A percentile compares a stretch with the other conserved stretches of the same genome.
Conservation (phyloP, 2,797 vertebrate genomes). For the Galago senegalensis region DNA sequence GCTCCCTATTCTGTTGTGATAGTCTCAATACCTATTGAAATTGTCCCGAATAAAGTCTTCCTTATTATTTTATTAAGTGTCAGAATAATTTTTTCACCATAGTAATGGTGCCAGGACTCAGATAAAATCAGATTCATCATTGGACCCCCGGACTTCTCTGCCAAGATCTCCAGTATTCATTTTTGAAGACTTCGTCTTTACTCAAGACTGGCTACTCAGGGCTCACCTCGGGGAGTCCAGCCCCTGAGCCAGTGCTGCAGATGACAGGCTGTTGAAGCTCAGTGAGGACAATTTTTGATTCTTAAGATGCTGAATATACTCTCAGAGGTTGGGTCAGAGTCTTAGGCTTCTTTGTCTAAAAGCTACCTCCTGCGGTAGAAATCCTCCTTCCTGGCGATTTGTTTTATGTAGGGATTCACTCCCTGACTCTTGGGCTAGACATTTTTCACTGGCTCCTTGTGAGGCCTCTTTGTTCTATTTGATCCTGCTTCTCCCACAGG, state of each 20-base stretch:
- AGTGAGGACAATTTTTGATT: not conserved
- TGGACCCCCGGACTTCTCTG: not conserved
- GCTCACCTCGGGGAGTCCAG: not conserved
- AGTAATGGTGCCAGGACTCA: not conserved
- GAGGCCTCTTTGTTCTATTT: constrained; percentile 38
- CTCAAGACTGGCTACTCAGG: not conserved
- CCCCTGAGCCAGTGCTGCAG: not conserved
- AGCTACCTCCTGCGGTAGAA: not conserved
- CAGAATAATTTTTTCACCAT: not conserved
- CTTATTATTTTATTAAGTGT: not conserved
- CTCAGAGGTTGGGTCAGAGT: not conserved
- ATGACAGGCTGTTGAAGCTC: not conserved
- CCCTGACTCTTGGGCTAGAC: not conserved
- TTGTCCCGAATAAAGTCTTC: not conserved
- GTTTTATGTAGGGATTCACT: not conserved
- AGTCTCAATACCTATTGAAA: not conserved
- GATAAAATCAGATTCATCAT: not conserved
- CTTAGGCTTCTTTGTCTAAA: not conserved
- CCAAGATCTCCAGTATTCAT: no score
- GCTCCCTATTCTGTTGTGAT: not conserved
- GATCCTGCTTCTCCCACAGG: not conserved
- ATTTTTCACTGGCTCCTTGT: not conserved
- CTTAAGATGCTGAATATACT: not conserved
- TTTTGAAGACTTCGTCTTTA: not conserved
- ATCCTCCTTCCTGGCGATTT: not conserved